phyloP scores from a whole-genome alignment of 2,888 invertebrate genomes.

The Eilema sororculum region DNA sequence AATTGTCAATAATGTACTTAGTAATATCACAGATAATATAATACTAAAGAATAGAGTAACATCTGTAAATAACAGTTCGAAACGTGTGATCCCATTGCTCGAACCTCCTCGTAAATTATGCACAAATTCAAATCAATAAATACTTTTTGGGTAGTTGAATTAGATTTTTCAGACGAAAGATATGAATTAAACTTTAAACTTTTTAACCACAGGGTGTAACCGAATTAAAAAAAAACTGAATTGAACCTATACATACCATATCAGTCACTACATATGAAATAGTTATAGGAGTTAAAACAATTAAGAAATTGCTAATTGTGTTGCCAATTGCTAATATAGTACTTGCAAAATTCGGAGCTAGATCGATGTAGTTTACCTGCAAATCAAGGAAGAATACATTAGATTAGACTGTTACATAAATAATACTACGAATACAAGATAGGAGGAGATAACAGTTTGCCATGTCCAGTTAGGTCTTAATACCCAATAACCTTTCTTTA shows the following conservation, averaged over 20 bases:
- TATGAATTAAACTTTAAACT: background rate
- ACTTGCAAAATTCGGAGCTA: conserved; percentile 16
- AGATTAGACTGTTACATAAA: background rate
- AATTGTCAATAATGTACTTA: too few species aligned
- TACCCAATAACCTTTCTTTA: too few species aligned
- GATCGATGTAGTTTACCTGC: conserved; percentile 19
- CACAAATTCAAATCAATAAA: too few species aligned
- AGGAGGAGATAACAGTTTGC: too few species aligned
- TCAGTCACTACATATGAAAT: conserved; percentile 18
- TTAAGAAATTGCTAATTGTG: conserved; percentile 10
- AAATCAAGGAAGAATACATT: background rate
- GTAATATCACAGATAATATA: too few species aligned
- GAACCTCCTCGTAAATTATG: too few species aligned
- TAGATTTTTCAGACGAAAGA: background rate
- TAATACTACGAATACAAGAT: too few species aligned
- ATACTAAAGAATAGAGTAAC: too few species aligned
- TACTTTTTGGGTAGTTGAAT: background rate
- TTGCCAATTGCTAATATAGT: conserved; percentile 13
- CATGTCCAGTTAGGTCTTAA: too few species aligned
- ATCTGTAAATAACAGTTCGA: too few species aligned
- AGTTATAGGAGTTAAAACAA: conserved; percentile 3
- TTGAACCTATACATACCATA: conserved; percentile 6
- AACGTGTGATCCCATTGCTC: too few species aligned
- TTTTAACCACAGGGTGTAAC: background rate
- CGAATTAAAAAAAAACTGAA: background rate